Conservation (phyloP, 2,113 vertebrate species). For the Podilymbus podiceps region DNA sequence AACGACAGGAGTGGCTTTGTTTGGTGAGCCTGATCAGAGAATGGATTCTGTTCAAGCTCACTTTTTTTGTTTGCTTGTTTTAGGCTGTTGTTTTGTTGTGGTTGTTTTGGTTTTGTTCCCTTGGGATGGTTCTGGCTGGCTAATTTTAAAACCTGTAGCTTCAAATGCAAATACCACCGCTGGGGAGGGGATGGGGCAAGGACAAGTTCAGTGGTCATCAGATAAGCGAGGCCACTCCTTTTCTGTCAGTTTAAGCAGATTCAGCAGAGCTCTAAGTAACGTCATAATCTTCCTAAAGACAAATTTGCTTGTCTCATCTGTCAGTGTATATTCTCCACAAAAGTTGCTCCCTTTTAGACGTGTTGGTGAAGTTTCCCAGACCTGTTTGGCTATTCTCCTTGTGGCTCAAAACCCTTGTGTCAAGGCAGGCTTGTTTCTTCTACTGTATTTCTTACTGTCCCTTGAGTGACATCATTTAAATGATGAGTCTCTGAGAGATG, state of each 20-base stretch:
- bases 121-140: background rate
- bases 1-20: background rate
- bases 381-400: background rate
- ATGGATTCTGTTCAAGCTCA: background rate
- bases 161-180: background rate
- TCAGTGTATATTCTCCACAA: background rate
- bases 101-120: background rate
- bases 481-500: constrained; percentile 18
- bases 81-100: background rate
- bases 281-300: background rate
- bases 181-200: background rate
- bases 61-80: background rate
- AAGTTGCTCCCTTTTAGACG: background rate
- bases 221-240: background rate
- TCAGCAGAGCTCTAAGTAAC: background rate
- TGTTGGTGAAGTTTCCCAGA: background rate
- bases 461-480: constrained; percentile 18
- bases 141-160: background rate
- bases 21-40: background rate
- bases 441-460: background rate
- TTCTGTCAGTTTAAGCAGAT: background rate
- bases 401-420: background rate
- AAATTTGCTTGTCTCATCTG: background rate
- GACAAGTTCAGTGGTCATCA: background rate
- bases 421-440: background rate